Base-by-base conservation (phyloP, 2,113 vertebrate species). In the Coturnix japonica region DNA sequence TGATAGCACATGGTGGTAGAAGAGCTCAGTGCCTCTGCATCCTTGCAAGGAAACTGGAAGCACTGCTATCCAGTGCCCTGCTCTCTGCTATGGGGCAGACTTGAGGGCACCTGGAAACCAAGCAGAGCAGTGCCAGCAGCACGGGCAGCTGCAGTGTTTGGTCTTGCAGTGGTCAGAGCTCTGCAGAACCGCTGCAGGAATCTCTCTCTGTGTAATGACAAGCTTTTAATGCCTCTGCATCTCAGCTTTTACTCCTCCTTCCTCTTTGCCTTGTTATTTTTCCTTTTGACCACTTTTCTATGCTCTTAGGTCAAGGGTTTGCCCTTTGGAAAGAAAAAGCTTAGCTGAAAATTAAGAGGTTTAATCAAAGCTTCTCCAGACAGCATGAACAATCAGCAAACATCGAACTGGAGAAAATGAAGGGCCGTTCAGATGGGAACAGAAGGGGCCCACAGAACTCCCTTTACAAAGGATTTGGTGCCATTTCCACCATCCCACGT, bases 311-410 rank as follows among this genome's bases (percentile, higher is more conserved):
- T 94, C 79, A 93, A 91, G 76, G 53, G 63, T 67, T 95, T 93
- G 63, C 69, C 81, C 60, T 64, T 11, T 25, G 80, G 76, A 89
- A 95, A 88, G 64, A 75, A 92, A 83, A 94, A 39, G 63, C 90
- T 63, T 59, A 79, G 64, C 47, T 18, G 20, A 94, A 96, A 94
- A 95, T 93, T 90, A 91, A 75, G 90, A 92, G 90, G 84, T 95
- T 96, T 95, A 90, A 85, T 92, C 91, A 94, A 88, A 95, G 94
- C 85, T 95, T 91, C 91, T 92, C 70, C 91, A 84, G 89, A 59
- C 35, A 88, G 77, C 81, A 46, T 15, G 63, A 93, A 77, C 87
- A 63, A 91, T 83, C 90, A 77, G 89, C 85, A 89, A 84, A 87
- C 74, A 35, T 14, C 75, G 95, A 85, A 66, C 43, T 60, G 76